Evolutionary conservation across 2,888 invertebrate genomes (phyloP).

Genomic region (Megalurothrips usitatus): DNA sequence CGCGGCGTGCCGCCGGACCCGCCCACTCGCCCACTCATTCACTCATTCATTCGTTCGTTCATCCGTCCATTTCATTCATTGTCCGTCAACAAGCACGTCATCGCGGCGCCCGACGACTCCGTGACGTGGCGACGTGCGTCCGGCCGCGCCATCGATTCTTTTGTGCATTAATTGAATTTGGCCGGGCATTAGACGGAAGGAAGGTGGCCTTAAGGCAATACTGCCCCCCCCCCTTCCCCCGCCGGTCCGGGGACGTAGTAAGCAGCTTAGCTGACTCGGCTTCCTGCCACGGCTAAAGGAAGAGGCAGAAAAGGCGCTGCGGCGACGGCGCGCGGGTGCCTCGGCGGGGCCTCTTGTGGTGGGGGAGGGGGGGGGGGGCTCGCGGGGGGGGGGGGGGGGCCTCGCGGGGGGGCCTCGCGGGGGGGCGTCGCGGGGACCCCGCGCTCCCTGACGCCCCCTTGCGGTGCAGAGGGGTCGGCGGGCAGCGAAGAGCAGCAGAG

Average conservation of each 20-base stretch:
- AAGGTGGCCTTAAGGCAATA: not conserved
- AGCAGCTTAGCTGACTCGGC: conserved; percentile 23
- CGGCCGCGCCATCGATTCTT: not conserved
- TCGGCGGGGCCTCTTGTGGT: not conserved
- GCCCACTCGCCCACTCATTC: no score
- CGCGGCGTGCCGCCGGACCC: no score
- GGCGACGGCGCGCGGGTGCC: not conserved
- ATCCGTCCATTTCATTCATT: no score
- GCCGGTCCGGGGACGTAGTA: no score
- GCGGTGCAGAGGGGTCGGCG: no score
- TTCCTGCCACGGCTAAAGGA: conserved; percentile 13
- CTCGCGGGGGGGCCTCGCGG: not conserved
- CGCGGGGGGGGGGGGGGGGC: not conserved
- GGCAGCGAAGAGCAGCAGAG: no score
- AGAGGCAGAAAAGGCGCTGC: not conserved
- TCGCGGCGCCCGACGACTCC: no score
- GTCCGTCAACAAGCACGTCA: no score
- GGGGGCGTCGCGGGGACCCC: not conserved
- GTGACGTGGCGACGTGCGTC: not conserved
- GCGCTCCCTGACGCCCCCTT: not conserved
- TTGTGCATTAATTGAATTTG: conserved; percentile 16
- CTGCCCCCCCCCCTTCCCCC: no score
- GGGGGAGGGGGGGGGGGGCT: not conserved
- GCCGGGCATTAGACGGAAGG: not conserved
- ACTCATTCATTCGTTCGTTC: no score